Evolutionary conservation across 2,888 invertebrate species (phyloP), one percentile per base, ranked within the genome.

Genomic region (Agrotis exclamationis): DNA sequence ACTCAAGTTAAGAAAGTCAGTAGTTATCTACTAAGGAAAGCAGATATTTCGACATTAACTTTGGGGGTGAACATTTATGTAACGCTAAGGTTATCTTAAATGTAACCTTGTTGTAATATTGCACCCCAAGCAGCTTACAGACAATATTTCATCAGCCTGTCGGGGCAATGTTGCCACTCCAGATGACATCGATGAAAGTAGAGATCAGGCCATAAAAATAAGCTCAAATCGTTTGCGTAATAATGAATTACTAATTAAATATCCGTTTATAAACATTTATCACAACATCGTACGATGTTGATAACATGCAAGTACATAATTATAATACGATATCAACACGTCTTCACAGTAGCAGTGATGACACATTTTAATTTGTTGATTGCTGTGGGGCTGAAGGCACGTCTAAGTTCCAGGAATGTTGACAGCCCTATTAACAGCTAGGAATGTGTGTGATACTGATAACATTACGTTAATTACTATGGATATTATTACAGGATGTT

Each of bases 261-360:
- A 57, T 68, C 56, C 53, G 63, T 75, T 67, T 71, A 56, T 54
- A 63, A 48, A 59, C 50, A 67, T 62, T 59, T 84, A 85, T 83
- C 81, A 76, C 59, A 54, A 86, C 82, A 86, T 88, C 86, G 83
- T 77, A 86, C 79, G 86, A 87, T 86, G 80, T 66, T 76, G 82
- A 83, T 87, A 84, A 72, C 63, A 60, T 58, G 53, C 66, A 24
- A 68, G 65, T 65, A 68, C 54, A 57, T 79, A 39, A 60, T 76
- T 69, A 81, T 74, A 74, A 77, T 75, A 68, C 70, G 68, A 76
- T 76, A 79, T 58, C 70, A 69, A 66, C 65, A 71, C n/a, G 74
- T 54, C 13, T 53, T 28, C 57, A 53, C 54, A 50, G 20, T 45
- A 50, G 48, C n/a, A 22, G 24, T 68, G 75, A 77, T 70, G 71